A percentile compares a stretch with the other conserved stretches of the same genome.
phyloP scores from a whole-genome alignment of 2,113 vertebrate genomes.

The Serinus canaria region DNA sequence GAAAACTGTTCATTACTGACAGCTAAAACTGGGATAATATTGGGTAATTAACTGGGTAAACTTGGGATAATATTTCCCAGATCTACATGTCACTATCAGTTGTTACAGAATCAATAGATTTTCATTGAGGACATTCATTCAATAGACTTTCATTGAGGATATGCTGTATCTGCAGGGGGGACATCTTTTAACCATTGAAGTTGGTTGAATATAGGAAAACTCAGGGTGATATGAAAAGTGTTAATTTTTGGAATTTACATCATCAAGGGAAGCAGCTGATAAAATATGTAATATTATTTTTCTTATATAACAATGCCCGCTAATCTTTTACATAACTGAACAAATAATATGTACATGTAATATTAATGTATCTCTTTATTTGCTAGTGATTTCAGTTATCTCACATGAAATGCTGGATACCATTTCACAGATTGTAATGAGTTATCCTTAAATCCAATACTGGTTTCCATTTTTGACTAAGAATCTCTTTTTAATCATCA shows the following conservation, averaged over 20 bases:
- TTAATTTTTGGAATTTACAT: not conserved
- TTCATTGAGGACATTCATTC: not conserved
- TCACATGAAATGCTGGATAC: not conserved
- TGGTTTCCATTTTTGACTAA: not conserved
- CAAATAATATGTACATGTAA: not conserved
- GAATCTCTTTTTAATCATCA: not conserved
- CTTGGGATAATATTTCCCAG: not conserved
- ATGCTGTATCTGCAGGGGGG: not conserved
- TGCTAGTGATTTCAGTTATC: not conserved
- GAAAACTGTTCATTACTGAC: not conserved
- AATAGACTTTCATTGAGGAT: not conserved
- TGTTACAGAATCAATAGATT: not conserved
- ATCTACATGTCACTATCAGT: not conserved
- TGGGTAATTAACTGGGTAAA: no score
- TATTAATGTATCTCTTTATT: not conserved
- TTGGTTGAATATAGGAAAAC: not conserved
- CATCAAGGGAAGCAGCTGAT: not conserved
- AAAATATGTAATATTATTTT: not conserved
- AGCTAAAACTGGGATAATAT: no score
- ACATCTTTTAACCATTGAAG: not conserved
- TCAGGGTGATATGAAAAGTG: not conserved
- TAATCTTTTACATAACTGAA: not conserved
- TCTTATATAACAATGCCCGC: not conserved
- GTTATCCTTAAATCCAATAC: not conserved
- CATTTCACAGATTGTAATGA: not conserved